Conservation (phyloP, 1,140 invertebrate genomes). For the Scaptodrosophila lebanonensis region DNA sequence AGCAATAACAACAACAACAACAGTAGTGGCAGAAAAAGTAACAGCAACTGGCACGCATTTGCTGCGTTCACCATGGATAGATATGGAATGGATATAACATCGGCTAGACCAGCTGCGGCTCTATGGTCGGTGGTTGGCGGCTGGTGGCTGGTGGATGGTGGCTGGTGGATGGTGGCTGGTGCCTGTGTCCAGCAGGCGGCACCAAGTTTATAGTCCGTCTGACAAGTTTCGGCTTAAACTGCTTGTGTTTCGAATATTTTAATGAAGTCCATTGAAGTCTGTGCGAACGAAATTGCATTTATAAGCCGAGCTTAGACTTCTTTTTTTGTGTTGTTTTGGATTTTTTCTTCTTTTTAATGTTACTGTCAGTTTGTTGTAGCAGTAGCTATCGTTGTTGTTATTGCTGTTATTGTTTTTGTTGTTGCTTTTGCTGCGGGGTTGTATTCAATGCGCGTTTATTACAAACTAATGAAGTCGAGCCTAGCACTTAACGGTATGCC, state of each 20-base stretch:
- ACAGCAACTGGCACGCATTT: too few relatives aligned
- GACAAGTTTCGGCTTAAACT: constrained; percentile 69
- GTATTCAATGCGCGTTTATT: constrained; percentile 66
- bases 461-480: constrained; percentile 74
- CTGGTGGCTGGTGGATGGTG: too few relatives aligned
- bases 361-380: constrained; percentile 65
- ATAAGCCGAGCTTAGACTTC: constrained; percentile 65
- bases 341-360: constrained; percentile 36
- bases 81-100: too few relatives aligned
- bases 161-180: too few relatives aligned
- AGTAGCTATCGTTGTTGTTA: too few relatives aligned
- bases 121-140: too few relatives aligned
- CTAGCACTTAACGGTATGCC: constrained; percentile 68
- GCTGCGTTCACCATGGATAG: too few relatives aligned
- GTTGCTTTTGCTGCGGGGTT: constrained; percentile 42
- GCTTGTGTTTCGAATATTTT: constrained; percentile 73
- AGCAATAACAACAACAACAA: too few relatives aligned
- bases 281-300: constrained; percentile 73
- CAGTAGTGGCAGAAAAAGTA: too few relatives aligned
- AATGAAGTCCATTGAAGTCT: constrained; percentile 74
- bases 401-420: constrained; percentile 11
- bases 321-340: constrained; percentile 33
- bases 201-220: constrained; percentile 49
- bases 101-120: too few relatives aligned
- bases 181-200: not conserved